These are phyloP conservation scores for Bhutanitis thaidina DNA, from an alignment of 2,888 invertebrate species.

Conservation along the genomic window DNA sequence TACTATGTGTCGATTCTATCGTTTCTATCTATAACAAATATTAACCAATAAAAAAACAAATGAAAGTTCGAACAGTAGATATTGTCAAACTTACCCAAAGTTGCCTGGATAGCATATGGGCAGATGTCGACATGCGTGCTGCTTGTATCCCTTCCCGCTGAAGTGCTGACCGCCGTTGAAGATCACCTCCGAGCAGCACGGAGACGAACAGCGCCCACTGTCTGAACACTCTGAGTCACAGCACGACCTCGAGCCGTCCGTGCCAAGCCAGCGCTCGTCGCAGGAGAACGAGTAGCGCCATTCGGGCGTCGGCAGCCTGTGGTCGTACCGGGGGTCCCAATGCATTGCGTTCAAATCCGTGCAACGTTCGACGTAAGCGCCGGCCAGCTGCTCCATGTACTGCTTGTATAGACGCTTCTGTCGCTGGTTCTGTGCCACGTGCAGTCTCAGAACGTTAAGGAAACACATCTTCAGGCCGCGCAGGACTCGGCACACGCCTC, in stretches of 20 bases:
- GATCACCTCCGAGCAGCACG: conserved; percentile 75
- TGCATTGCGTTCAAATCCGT: conserved; percentile 52
- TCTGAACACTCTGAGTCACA: conserved; percentile 62
- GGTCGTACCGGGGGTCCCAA: conserved; percentile 52
- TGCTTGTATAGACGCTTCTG: conserved; percentile 75
- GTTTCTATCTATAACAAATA: too few species aligned
- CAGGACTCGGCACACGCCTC: not conserved
- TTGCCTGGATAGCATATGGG: conserved; percentile 68
- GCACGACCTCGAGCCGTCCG: conserved; percentile 51
- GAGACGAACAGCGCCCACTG: conserved; percentile 68
- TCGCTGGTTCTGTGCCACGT: conserved; percentile 73
- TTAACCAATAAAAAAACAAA: too few species aligned
- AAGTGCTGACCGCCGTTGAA: conserved; percentile 75
- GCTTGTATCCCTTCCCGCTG: conserved; percentile 52
- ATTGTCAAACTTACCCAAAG: conserved; percentile 58
- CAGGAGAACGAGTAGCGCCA: conserved; percentile 57
- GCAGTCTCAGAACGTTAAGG: conserved; percentile 76
- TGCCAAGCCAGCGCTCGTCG: conserved; percentile 56
- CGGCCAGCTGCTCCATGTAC: conserved; percentile 70
- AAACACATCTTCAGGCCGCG: conserved; percentile 71
- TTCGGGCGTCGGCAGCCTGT: conserved; percentile 49
- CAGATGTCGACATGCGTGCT: conserved; percentile 51
- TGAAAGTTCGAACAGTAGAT: too few species aligned
- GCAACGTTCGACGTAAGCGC: conserved; percentile 67
- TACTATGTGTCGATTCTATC: too few species aligned